Evolutionary conservation across 1,140 invertebrate genomes (phyloP).

Genomic region (Copidosoma floridanum): DNA sequence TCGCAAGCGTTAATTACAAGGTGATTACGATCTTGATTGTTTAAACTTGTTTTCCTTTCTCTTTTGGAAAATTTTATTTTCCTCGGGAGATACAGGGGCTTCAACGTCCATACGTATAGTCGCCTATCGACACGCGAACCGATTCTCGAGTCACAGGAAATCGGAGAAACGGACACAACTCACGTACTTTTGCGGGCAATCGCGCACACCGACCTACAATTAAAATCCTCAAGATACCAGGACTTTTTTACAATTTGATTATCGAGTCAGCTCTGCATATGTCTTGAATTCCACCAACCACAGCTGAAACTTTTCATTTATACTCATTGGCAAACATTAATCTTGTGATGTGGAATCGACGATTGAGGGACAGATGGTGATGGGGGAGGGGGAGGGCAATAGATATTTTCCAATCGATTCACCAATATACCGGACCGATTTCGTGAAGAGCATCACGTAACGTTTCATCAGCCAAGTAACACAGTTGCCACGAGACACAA

Average conservation of each 20-base stretch:
- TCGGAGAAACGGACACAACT: not conserved
- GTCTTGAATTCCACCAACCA: conserved; percentile 17
- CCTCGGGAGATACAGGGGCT: too few relatives aligned
- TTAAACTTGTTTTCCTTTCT: not conserved
- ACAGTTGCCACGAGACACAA: too few relatives aligned
- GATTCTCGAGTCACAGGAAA: conserved; percentile 4
- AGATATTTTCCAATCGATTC: too few relatives aligned
- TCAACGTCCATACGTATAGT: too few relatives aligned
- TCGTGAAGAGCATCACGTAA: too few relatives aligned
- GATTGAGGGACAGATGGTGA: too few relatives aligned
- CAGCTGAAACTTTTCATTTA: conserved; percentile 10
- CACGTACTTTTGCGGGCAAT: not conserved
- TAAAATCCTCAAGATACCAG: too few relatives aligned
- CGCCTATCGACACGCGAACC: not conserved
- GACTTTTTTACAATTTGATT: not conserved
- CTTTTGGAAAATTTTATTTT: too few relatives aligned
- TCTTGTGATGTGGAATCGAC: conserved; percentile 22
- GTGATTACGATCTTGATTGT: conserved; percentile 6
- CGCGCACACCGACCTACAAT: too few relatives aligned
- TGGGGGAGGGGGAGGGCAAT: too few relatives aligned
- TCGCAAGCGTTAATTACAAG: conserved; percentile 12
- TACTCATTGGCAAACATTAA: not conserved
- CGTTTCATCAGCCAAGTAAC: too few relatives aligned
- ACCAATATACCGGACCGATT: too few relatives aligned
- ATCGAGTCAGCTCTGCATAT: conserved; percentile 2